Evolutionary conservation across 2,888 invertebrate genomes (phyloP).

Genomic region (Xestia rhomboidea): DNA sequence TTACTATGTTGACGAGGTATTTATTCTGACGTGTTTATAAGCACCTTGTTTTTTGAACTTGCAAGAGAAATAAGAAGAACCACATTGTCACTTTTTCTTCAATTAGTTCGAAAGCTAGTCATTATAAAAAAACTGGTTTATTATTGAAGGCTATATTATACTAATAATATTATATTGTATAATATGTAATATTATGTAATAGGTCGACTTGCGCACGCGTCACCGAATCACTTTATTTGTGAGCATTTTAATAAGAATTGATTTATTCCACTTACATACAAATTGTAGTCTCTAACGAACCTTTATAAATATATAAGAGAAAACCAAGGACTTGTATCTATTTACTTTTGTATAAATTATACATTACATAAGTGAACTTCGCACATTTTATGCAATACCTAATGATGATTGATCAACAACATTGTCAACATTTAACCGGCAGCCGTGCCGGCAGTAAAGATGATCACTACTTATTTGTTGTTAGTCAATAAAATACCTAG

Average conservation of each 20-base stretch:
- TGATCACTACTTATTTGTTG: slow-evolving; percentile 9
- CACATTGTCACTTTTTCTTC: background rate
- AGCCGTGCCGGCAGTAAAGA: background rate
- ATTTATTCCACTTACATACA: slow-evolving; percentile 19
- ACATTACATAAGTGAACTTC: background rate
- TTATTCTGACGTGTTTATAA: background rate
- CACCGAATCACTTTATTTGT: background rate
- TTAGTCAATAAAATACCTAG: slow-evolving; percentile 30
- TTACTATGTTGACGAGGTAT: background rate
- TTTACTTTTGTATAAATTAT: slow-evolving; percentile 13
- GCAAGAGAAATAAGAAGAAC: background rate
- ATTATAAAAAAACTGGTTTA: background rate
- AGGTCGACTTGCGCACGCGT: slow-evolving; percentile 12
- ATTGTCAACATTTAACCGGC: slow-evolving; percentile 8
- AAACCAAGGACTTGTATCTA: slow-evolving; percentile 8
- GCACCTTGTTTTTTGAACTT: background rate
- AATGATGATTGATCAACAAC: slow-evolving; percentile 15
- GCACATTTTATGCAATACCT: background rate
- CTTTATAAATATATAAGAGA: background rate
- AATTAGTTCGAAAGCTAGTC: background rate
- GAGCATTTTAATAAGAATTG: slow-evolving; percentile 15
- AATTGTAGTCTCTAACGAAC: slow-evolving; percentile 20
- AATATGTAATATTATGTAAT: too few relatives aligned
- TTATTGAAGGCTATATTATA: slow-evolving; percentile 18
- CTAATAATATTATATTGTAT: too few relatives aligned